A percentile compares a stretch with the other conserved stretches of the same genome.
phyloP scores from a whole-genome alignment of 2,888 invertebrate species.

The Callimorpha dominula region DNA sequence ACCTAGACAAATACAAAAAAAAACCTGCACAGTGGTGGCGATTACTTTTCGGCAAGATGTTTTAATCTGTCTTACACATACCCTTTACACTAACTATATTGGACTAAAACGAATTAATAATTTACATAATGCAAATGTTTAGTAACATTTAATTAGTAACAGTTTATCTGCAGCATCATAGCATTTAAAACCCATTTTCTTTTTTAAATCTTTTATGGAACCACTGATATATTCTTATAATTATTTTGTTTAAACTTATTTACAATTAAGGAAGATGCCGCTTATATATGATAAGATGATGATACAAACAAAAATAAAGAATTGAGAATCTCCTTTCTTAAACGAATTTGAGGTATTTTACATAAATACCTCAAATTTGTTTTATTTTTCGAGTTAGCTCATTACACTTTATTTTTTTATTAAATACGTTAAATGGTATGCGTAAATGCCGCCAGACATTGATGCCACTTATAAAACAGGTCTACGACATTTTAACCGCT shows the following conservation, averaged over 20 bases:
- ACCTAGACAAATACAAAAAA: no score
- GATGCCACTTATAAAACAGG: conserved; percentile 26
- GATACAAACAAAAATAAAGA: background rate
- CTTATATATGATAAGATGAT: background rate
- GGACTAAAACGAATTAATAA: no score
- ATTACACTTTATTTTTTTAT: background rate
- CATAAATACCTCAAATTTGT: background rate
- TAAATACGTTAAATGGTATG: background rate
- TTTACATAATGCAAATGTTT: no score
- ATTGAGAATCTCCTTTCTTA: background rate
- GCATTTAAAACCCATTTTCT: no score
- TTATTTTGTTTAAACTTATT: background rate
- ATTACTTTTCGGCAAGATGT: no score
- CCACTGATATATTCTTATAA: background rate
- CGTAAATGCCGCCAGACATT: background rate
- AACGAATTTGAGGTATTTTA: background rate
- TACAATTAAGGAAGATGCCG: background rate
- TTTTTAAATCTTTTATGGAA: background rate
- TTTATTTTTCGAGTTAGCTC: background rate
- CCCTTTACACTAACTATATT: no score
- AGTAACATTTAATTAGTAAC: no score
- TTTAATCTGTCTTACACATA: no score
- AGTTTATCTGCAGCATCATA: no score
- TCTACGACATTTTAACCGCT: conserved; percentile 22
- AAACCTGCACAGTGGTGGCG: no score